These are phyloP conservation scores for Xiphophorus birchmanni DNA, from an alignment of 2,797 vertebrate species.

Conservation along the genomic window DNA sequence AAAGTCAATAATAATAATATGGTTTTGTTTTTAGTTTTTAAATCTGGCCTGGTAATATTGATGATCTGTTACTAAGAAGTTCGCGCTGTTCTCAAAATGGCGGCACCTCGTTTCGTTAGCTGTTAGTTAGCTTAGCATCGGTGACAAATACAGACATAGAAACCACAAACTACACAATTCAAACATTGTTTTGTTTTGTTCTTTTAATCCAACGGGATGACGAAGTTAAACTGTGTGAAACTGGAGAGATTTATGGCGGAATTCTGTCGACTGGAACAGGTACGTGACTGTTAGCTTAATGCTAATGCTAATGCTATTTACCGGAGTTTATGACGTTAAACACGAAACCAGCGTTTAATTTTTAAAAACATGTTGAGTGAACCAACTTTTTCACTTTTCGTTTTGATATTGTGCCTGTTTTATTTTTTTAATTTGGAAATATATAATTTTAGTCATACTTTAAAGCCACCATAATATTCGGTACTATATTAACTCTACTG, in stretches of 20 bases:
- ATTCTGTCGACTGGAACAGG: slow-evolving; percentile 87
- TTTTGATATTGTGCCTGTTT: background rate
- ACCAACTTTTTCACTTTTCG: background rate
- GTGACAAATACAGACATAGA: too few species aligned
- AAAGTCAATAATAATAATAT: too few species aligned
- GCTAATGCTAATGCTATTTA: too few species aligned
- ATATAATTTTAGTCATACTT: background rate
- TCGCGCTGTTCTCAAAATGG: background rate
- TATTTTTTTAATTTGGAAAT: background rate
- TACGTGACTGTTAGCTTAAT: slow-evolving; percentile 39
- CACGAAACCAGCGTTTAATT: background rate
- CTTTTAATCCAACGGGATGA: slow-evolving; percentile 44
- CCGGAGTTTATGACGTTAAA: background rate
- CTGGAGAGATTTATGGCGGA: slow-evolving; percentile 84
- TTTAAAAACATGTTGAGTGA: background rate
- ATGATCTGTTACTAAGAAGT: background rate
- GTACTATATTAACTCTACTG: background rate
- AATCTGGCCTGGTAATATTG: too few species aligned
- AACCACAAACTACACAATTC: background rate
- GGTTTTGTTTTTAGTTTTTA: too few species aligned
- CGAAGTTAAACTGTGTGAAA: slow-evolving; percentile 72
- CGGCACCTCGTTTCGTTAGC: background rate
- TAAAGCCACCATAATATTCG: too few species aligned
- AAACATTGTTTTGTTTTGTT: background rate
- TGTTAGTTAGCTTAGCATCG: background rate